phyloP scores from a whole-genome alignment of 2,113 vertebrate genomes.

The Xiphophorus couchianus region DNA sequence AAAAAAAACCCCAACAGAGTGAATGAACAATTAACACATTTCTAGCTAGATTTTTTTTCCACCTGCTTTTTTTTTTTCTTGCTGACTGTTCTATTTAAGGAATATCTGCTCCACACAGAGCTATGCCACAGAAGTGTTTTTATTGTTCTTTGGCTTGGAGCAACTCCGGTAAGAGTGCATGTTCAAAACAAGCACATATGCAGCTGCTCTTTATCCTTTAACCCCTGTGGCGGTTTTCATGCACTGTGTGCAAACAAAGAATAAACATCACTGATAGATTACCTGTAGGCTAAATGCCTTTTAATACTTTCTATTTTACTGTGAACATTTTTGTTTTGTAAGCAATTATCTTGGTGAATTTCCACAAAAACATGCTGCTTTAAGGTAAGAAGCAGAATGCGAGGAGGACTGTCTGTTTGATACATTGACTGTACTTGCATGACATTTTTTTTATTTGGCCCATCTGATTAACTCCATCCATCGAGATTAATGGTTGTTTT shows the following conservation, averaged over 20 bases:
- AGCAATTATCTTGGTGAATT: background rate
- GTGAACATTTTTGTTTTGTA: slow-evolving; percentile 6
- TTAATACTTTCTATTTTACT: slow-evolving; percentile 26
- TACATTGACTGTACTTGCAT: background rate
- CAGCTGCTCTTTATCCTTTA: slow-evolving; percentile 43
- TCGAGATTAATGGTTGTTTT: background rate
- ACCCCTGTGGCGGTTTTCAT: slow-evolving; percentile 36
- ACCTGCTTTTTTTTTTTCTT: slow-evolving; percentile 6
- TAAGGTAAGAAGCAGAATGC: slow-evolving; percentile 12
- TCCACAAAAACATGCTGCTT: slow-evolving; percentile 8
- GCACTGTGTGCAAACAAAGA: slow-evolving; percentile 29
- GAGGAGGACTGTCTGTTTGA: background rate
- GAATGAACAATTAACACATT: slow-evolving; percentile 17
- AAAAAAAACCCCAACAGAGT: slow-evolving; percentile 7
- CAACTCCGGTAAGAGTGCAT: slow-evolving; percentile 27
- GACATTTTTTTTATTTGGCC: background rate
- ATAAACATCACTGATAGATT: slow-evolving; percentile 11
- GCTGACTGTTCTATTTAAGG: slow-evolving; percentile 32
- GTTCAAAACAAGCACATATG: slow-evolving; percentile 37
- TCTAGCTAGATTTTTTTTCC: slow-evolving; percentile 3
- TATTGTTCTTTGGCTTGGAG: slow-evolving; percentile 26
- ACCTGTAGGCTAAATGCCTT: slow-evolving; percentile 12
- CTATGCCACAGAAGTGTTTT: slow-evolving; percentile 35
- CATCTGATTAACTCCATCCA: background rate
- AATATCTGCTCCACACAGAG: slow-evolving; percentile 31